Evolutionary conservation across 2,113 vertebrate genomes (phyloP).

Genomic region (Pelmatolapia mariae): DNA sequence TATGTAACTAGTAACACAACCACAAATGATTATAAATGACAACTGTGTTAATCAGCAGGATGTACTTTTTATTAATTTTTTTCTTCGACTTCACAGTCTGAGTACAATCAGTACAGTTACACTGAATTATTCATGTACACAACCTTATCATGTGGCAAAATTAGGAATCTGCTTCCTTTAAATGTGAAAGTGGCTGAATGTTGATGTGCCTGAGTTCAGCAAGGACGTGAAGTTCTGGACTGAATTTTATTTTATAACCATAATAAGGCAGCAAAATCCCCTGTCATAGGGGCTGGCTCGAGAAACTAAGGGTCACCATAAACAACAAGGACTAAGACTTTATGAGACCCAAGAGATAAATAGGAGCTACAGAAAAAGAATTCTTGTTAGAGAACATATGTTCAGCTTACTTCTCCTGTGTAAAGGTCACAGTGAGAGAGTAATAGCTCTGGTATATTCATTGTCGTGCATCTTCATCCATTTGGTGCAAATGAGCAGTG

Average conservation of each 20-base stretch:
- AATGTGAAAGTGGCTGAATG: background rate
- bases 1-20: background rate
- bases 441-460: constrained; percentile 50
- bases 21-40: background rate
- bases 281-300: constrained; percentile 25
- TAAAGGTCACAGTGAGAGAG: constrained; percentile 66
- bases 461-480: constrained; percentile 26
- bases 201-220: constrained; percentile 9
- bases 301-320: constrained; percentile 56
- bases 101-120: background rate
- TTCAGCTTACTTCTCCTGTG: constrained; percentile 35
- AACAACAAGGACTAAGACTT: constrained; percentile 50
- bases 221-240: constrained; percentile 20
- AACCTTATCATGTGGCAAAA: constrained; percentile 27
- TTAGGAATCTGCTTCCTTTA: constrained; percentile 2
- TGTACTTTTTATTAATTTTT: background rate
- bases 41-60: background rate
- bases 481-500: constrained; percentile 36
- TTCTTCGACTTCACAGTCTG: background rate
- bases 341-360: constrained; percentile 52
- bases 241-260: constrained; percentile 40
- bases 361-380: constrained; percentile 25
- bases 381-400: constrained; percentile 62
- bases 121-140: constrained; percentile 45
- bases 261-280: constrained; percentile 40